Evolutionary conservation across 2,797 vertebrate genomes (phyloP).

Genomic region (Enteromius paludinosus): DNA sequence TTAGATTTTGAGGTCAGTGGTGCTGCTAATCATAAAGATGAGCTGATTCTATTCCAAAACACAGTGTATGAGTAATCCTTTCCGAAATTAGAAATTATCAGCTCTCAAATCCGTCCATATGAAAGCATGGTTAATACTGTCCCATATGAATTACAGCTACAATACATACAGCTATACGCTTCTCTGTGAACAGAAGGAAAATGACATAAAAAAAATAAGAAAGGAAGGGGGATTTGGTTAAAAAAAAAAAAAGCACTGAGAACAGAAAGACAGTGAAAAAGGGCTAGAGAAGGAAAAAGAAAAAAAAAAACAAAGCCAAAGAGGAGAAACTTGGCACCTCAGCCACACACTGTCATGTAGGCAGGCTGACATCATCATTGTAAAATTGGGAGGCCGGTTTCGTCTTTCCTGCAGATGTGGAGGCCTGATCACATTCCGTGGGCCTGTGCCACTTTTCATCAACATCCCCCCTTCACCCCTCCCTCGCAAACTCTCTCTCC

Average conservation of each 20-base stretch:
- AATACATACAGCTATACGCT: slow-evolving; percentile 33
- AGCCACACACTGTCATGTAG: slow-evolving; percentile 84
- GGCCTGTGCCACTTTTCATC: slow-evolving; percentile 94
- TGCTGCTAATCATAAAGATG: slow-evolving; percentile 56
- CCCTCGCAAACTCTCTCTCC: slow-evolving; percentile 55
- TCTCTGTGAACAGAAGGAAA: slow-evolving; percentile 52
- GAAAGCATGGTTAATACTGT: slow-evolving; percentile 60
- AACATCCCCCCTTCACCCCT: slow-evolving; percentile 85
- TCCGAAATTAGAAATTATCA: slow-evolving; percentile 64
- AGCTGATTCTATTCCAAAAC: slow-evolving; percentile 51
- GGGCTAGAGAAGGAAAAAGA: slow-evolving; percentile 57
- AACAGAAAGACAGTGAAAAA: slow-evolving; percentile 62
- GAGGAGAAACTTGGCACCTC: slow-evolving; percentile 76
- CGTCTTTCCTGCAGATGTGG: slow-evolving; percentile 94
- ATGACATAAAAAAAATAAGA: neutral
- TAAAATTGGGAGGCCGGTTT: slow-evolving; percentile 92
- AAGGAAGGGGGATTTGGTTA: slow-evolving; percentile 36
- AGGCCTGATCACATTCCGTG: slow-evolving; percentile 92
- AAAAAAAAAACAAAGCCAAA: slow-evolving; percentile 60
- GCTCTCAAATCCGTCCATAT: slow-evolving; percentile 51
- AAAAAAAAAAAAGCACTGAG: slow-evolving; percentile 40
- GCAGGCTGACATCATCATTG: slow-evolving; percentile 92
- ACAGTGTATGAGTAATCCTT: slow-evolving; percentile 62
- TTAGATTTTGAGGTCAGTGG: slow-evolving; percentile 53
- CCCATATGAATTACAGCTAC: slow-evolving; percentile 55